phyloP scores from a whole-genome alignment of 2,888 invertebrate genomes.

The Andrena fulva region DNA sequence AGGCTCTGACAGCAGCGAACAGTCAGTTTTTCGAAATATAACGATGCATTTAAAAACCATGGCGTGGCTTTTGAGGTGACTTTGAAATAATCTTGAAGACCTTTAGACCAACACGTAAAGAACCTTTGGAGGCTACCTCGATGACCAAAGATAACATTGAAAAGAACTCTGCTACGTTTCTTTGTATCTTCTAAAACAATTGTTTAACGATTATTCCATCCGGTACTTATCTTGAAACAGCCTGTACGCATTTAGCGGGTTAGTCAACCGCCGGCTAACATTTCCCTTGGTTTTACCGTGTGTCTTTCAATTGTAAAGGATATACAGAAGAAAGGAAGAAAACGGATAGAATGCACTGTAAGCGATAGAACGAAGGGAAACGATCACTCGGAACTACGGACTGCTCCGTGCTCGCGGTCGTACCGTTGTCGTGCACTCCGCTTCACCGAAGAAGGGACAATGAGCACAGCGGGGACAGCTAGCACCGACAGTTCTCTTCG shows the following conservation, averaged over 20 bases:
- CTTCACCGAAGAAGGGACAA: slow-evolving; percentile 13
- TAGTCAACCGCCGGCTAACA: slow-evolving; percentile 71
- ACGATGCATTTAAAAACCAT: background rate
- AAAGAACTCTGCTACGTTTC: background rate
- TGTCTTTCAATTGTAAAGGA: slow-evolving; percentile 43
- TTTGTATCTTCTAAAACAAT: background rate
- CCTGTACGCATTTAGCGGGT: slow-evolving; percentile 19
- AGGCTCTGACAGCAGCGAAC: background rate
- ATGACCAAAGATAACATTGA: background rate
- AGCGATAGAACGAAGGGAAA: slow-evolving; percentile 8
- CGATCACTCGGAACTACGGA: slow-evolving; percentile 9
- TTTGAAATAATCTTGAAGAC: background rate
- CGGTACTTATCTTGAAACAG: background rate
- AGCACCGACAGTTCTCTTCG: slow-evolving; percentile 20
- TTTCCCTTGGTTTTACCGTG: slow-evolving; percentile 69
- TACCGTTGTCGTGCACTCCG: slow-evolving; percentile 25
- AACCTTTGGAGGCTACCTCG: no score
- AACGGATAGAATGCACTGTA: slow-evolving; percentile 1
- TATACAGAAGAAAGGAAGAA: slow-evolving; percentile 30
- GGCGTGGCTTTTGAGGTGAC: background rate
- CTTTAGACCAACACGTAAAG: no score
- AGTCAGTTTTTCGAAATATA: background rate
- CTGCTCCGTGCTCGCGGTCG: slow-evolving; percentile 34
- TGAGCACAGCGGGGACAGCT: slow-evolving; percentile 4
- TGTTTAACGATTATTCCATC: background rate